Evolutionary conservation across 2,888 invertebrate genomes (phyloP).

Genomic region (Eumerus sabulonum): DNA sequence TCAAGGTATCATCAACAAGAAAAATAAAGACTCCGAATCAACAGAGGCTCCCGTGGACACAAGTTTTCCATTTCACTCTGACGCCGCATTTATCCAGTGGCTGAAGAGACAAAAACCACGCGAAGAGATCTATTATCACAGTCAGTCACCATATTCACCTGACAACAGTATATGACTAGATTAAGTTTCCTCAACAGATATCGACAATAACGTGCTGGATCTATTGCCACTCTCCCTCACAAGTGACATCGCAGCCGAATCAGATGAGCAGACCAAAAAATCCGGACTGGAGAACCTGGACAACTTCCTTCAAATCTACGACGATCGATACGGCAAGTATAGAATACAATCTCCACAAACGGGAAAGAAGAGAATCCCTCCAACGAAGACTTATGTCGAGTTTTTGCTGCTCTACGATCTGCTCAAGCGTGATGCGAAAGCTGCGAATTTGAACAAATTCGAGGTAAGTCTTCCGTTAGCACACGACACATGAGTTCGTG

Average conservation of each 20-base stretch:
- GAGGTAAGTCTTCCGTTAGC: conserved; percentile 67
- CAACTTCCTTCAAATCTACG: conserved; percentile 77
- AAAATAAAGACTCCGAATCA: background rate
- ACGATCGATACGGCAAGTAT: conserved; percentile 76
- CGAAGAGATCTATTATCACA: background rate
- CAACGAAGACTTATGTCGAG: conserved; percentile 78
- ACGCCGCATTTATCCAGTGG: conserved; percentile 30
- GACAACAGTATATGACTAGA: background rate
- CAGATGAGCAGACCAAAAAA: conserved; percentile 74
- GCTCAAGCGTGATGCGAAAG: conserved; percentile 78
- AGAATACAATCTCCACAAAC: conserved; percentile 72
- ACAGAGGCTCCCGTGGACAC: background rate
- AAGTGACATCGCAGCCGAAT: conserved; percentile 76
- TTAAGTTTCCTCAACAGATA: conserved; percentile 7
- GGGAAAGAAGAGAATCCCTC: conserved; percentile 78
- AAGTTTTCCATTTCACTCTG: conserved; percentile 31
- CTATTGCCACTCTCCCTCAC: conserved; percentile 75
- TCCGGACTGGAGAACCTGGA: conserved; percentile 77
- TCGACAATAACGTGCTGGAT: conserved; percentile 72
- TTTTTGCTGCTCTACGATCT: conserved; percentile 78
- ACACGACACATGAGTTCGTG: no score
- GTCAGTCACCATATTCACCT: background rate
- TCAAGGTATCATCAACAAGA: background rate
- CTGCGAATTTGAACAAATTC: conserved; percentile 77
- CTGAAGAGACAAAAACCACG: conserved; percentile 28